These are phyloP conservation scores for Hippasteria phrygiana DNA, from an alignment of 53 echinoderm and acorn worm species.

Conservation along the genomic window DNA sequence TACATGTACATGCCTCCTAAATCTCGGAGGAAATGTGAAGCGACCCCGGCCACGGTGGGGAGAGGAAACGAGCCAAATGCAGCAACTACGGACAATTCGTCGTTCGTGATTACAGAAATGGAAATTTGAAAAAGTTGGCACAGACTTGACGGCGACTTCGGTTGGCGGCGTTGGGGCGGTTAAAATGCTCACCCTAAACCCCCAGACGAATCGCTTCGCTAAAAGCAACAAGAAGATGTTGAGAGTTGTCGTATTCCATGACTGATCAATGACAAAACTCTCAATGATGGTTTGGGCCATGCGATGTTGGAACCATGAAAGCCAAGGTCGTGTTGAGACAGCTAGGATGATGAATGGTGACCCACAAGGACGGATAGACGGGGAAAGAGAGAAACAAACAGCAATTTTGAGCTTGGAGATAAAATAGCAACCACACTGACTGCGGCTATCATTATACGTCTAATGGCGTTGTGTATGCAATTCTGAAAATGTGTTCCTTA, in stretches of 20 bases:
- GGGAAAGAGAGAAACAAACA: neutral
- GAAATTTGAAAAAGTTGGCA: neutral
- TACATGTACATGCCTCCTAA: neutral
- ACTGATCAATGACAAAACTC: neutral
- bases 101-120: neutral
- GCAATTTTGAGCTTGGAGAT: neutral
- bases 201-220: neutral
- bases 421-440: neutral
- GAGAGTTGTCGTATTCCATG: neutral
- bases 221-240: neutral
- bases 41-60: constrained; percentile 6
- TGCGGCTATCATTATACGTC: no score
- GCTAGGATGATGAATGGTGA: neutral
- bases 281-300: no score
- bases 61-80: constrained; percentile 46
- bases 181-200: neutral
- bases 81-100: constrained; percentile 28
- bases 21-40: constrained; percentile 17
- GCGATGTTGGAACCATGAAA: neutral
- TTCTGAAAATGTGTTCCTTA: no score
- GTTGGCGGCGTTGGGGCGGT: neutral
- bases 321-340: neutral
- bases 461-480: no score
- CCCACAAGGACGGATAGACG: neutral
- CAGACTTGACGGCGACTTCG: constrained; percentile 30